Evolutionary conservation across 1,140 invertebrate species (phyloP), one percentile per base, ranked within the genome.

Genomic region (Palaemon carinicauda): DNA sequence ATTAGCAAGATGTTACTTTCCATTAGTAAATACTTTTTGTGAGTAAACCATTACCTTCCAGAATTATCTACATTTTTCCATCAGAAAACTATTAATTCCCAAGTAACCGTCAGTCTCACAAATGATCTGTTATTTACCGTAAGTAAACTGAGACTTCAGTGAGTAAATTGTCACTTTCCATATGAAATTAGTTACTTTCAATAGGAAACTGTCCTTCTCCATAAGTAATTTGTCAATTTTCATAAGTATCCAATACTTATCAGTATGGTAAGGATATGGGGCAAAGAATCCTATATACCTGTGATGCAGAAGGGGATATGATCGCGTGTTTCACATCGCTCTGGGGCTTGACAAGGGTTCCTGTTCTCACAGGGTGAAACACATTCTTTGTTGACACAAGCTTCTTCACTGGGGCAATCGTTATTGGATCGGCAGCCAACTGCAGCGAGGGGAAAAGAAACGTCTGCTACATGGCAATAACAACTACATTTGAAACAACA

Each of bases 291-390:
- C 54, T 31, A 24, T 31, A 24, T 69, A 88, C 88, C 88, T 87
- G 88, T 97, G 27, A 97, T 96, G 91, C 97, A 98, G 87, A 96
- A 94, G 0, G 96, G 95, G 89, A 93, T 93, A 90, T 97, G 96
- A 90, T 95, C 94, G 87, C 95, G 94, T 27, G 97, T 96, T 93
- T 97, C 95, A 91, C 97, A 98, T 91, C 94, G 95, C 91, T 97
- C 96, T 7, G 78, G 51, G 19, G 78, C 51, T 14, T 77, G 95
- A 90, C 97, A 98, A 1, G 94, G 93, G 84, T 94, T 94, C 41
- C 89, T 33, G 0, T 96, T 90, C 90, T 95, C 95, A 56, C 88
- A 89, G 7, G 88, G 88, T 1, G 88, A 89, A 27, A 27, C 31
- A 77, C 91, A 91, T 27, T 91, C 89, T 24, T 89, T 80, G 80